These are phyloP conservation scores for Taphrorychus bicolor DNA, from an alignment of 2,888 invertebrate species.

Conservation along the genomic window DNA sequence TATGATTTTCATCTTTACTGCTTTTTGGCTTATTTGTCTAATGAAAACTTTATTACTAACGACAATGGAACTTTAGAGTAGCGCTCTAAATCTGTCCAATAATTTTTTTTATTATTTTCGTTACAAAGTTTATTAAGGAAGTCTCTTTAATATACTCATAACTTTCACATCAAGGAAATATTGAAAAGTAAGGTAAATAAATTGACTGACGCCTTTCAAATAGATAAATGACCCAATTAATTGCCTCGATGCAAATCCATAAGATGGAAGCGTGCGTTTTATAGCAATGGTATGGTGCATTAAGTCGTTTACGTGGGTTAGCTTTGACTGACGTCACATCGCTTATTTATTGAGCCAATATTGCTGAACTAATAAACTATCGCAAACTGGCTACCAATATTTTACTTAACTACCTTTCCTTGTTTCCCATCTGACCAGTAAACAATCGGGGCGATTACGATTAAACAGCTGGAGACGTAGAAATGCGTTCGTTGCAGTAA, in stretches of 20 bases:
- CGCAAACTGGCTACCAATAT: neutral
- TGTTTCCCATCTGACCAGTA: neutral
- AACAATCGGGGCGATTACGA: neutral
- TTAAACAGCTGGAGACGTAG: neutral
- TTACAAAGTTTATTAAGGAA: no score
- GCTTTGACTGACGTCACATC: neutral
- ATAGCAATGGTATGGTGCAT: neutral
- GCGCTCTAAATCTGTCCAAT: no score
- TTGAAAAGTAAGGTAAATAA: no score
- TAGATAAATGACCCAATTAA: neutral
- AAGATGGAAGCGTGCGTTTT: neutral
- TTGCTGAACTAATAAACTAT: neutral
- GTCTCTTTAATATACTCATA: no score
- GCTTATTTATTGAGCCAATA: neutral
- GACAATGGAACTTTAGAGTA: no score
- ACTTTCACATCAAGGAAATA: no score
- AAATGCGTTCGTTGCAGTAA: neutral
- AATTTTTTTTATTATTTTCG: no score
- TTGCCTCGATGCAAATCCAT: neutral
- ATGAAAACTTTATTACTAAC: no score
- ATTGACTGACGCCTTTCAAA: neutral
- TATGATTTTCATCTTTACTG: no score
- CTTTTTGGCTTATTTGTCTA: no score
- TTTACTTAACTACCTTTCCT: slow-evolving; percentile 1
- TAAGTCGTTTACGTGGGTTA: neutral